Conservation (phyloP, 1,140 invertebrate species). For the Lepidurus packardi region DNA sequence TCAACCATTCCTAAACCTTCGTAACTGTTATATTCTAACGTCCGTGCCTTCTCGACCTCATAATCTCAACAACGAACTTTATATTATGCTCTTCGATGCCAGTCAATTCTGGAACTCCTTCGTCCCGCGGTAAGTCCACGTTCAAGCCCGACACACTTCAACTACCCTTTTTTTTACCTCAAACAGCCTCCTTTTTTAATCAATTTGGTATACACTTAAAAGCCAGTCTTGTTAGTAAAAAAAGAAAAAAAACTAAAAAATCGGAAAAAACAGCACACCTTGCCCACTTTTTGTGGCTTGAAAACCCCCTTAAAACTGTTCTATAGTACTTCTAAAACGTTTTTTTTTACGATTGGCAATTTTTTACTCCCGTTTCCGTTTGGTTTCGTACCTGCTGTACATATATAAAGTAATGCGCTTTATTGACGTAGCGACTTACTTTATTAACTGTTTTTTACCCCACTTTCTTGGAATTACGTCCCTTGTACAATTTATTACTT, state of each 20-base stretch:
- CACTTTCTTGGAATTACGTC: neutral
- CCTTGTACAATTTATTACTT: neutral
- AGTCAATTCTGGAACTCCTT: slow-evolving; percentile 96
- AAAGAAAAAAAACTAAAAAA: neutral
- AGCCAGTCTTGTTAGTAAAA: neutral
- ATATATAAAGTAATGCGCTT: slow-evolving; percentile 12
- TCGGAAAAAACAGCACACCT: neutral
- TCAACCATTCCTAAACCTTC: slow-evolving; percentile 36
- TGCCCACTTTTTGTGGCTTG: slow-evolving; percentile 21
- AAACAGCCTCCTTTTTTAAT: neutral
- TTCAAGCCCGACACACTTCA: slow-evolving; percentile 25
- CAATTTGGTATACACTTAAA: neutral
- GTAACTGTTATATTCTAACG: slow-evolving; percentile 35
- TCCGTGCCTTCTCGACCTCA: slow-evolving; percentile 41
- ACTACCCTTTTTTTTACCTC: neutral
- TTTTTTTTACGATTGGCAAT: neutral
- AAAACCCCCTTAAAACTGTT: neutral
- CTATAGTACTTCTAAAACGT: neutral
- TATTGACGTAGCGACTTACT: slow-evolving; percentile 6
- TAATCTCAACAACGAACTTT: slow-evolving; percentile 26
- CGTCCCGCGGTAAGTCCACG: slow-evolving; percentile 86
- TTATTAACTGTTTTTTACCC: neutral
- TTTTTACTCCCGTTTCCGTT: neutral
- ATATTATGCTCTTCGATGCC: slow-evolving; percentile 40
- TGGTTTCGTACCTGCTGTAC: slow-evolving; percentile 2